Evolutionary conservation across 2,888 invertebrate species (phyloP).

Genomic region (Xiphydria camelus): DNA sequence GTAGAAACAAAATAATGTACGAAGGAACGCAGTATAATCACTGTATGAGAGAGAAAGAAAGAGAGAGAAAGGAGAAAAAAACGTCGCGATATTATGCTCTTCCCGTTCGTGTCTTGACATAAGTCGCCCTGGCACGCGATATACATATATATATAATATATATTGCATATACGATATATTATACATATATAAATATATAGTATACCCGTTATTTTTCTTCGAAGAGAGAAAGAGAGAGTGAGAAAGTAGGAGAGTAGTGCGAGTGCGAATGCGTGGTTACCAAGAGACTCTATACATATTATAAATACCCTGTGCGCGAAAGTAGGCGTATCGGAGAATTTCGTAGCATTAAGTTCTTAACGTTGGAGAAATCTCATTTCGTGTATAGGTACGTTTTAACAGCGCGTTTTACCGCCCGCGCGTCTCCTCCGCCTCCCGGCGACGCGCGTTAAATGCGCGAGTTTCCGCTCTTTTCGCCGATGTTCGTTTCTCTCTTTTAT

Average conservation of each 20-base stretch:
- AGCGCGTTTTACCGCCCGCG: too few relatives aligned
- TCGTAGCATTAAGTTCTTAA: background rate
- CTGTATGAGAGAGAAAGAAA: background rate
- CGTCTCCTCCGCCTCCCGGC: too few relatives aligned
- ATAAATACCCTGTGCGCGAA: conserved; percentile 6
- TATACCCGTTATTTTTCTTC: conserved; percentile 39
- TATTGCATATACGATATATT: conserved; percentile 10
- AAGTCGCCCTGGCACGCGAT: conserved; percentile 22
- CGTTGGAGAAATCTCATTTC: background rate
- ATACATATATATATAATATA: conserved; percentile 18
- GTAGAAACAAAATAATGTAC: too few relatives aligned
- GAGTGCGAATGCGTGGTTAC: conserved; percentile 29
- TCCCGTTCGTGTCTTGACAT: conserved; percentile 44
- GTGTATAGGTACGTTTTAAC: background rate
- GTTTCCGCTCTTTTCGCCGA: too few relatives aligned
- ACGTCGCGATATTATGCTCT: conserved; percentile 41
- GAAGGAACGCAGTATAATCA: background rate
- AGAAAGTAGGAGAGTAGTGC: conserved; percentile 13
- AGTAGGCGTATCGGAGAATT: background rate
- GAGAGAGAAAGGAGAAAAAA: conserved; percentile 10
- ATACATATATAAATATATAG: conserved; percentile 27
- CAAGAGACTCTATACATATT: conserved; percentile 24
- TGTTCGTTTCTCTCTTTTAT: too few relatives aligned
- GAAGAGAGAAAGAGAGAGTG: conserved; percentile 5
- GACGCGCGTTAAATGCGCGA: too few relatives aligned